Conservation (phyloP, 2,113 vertebrate species). For the Pomatostomus ruficeps region DNA sequence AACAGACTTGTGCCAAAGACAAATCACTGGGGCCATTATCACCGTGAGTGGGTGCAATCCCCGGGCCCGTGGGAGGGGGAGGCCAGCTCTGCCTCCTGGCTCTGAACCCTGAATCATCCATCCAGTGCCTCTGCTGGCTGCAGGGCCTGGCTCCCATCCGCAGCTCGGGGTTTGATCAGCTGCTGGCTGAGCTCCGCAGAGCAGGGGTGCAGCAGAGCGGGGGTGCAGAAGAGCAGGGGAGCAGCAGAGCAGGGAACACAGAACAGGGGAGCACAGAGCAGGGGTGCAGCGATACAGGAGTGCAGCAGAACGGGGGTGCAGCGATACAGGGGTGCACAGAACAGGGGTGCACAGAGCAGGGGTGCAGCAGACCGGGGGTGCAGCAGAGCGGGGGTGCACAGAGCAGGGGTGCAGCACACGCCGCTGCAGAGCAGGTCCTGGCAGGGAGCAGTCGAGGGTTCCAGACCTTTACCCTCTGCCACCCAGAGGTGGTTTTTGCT, state of each 20-base stretch:
- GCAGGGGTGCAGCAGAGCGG: no score
- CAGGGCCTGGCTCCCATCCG: accelerated
- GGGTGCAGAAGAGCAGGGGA: no score
- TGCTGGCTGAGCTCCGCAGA: background rate
- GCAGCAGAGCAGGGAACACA: no score
- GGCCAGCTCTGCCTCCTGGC: background rate
- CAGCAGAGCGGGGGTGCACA: background rate
- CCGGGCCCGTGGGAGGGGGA: background rate
- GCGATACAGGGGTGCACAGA: no score
- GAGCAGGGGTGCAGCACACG: no score
- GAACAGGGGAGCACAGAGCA: accelerated
- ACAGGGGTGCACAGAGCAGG: accelerated
- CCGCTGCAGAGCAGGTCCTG: background rate
- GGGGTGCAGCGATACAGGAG: no score
- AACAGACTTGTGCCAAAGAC: background rate
- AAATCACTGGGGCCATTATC: background rate
- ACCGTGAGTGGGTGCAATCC: background rate
- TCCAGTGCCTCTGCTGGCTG: background rate
- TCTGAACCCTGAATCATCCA: background rate
- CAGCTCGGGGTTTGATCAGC: background rate
- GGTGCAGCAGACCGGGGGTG: background rate
- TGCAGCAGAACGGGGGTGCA: no score
- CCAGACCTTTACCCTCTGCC: background rate
- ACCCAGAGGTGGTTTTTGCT: background rate
- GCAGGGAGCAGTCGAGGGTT: background rate